A percentile compares a stretch with the other conserved stretches of the same genome.
phyloP scores from a whole-genome alignment of 2,113 vertebrate species.

The Solenodon paradoxus region DNA sequence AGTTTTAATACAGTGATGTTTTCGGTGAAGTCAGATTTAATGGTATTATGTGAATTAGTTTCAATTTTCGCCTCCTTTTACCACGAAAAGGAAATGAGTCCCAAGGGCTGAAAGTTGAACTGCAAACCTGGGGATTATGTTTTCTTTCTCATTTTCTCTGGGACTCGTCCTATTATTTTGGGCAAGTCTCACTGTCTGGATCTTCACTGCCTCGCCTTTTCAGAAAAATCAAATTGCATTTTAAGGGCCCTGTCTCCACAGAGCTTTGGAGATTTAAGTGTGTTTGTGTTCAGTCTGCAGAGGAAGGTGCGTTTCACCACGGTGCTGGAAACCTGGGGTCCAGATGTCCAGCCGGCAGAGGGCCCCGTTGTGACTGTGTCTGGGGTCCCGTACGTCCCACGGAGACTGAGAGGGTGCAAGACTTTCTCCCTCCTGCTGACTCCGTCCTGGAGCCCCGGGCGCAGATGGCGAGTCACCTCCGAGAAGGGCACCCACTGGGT shows the following conservation, averaged over 20 bases:
- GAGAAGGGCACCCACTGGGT: no score
- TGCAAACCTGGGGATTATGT: no score
- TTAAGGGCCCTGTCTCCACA: no score
- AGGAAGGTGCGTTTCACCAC: neutral
- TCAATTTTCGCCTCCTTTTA: no score
- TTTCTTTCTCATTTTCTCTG: neutral
- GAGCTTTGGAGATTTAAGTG: no score
- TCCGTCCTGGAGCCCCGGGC: neutral
- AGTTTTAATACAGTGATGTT: neutral
- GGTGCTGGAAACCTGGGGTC: neutral
- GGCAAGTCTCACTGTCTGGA: neutral
- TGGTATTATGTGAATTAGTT: neutral
- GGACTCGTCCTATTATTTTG: neutral
- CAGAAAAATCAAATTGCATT: neutral
- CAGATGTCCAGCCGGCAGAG: fast-evolving
- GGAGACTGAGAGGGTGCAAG: no score
- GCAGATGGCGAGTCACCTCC: no score
- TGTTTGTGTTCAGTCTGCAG: neutral
- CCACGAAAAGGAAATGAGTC: no score
- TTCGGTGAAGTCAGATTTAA: neutral
- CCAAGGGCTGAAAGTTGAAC: no score
- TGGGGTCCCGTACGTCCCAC: fast-evolving
- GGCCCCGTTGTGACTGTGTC: fast-evolving
- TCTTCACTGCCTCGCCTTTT: neutral
- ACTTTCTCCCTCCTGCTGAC: neutral